Evolutionary conservation across 2,797 vertebrate species (phyloP).

Genomic region (Propithecus deckenii): DNA sequence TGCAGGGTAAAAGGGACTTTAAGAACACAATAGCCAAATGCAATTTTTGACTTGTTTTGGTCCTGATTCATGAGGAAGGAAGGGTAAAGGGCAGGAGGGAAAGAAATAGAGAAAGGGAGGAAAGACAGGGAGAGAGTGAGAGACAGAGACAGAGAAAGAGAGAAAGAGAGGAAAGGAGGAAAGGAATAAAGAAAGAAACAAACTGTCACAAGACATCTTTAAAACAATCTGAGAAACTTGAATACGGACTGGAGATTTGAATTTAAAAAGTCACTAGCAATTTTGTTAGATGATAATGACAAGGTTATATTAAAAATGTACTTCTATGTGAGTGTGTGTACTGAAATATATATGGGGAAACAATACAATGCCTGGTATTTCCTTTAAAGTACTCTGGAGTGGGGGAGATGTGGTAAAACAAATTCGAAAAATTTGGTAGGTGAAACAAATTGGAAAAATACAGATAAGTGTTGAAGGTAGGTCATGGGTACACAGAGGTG

Average conservation of each 20-base stretch:
- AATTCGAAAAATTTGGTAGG: not conserved
- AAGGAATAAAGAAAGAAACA: not conserved
- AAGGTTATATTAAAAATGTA: not conserved
- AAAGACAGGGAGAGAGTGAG: not conserved
- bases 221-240: not conserved
- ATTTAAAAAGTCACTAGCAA: not conserved
- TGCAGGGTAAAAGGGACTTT: not conserved
- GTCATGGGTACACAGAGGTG: not conserved
- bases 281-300: not conserved
- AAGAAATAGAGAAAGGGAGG: not conserved
- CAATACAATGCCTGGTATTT: not conserved
- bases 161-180: fast-evolving
- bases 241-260: not conserved
- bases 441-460: not conserved
- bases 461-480: not conserved
- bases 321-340: not conserved
- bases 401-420: not conserved
- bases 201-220: not conserved
- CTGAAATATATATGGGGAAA: not conserved
- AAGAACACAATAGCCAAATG: not conserved
- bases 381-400: not conserved
- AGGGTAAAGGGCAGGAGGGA: not conserved
- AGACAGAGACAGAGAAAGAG: too few relatives aligned
- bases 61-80: not conserved
- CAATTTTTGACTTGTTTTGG: not conserved